Percentiles rank a stretch among this genome's conserved stretches.
These are phyloP conservation scores for Diaphora mendica DNA, from an alignment of 2,888 invertebrate species.

Conservation along the genomic window DNA sequence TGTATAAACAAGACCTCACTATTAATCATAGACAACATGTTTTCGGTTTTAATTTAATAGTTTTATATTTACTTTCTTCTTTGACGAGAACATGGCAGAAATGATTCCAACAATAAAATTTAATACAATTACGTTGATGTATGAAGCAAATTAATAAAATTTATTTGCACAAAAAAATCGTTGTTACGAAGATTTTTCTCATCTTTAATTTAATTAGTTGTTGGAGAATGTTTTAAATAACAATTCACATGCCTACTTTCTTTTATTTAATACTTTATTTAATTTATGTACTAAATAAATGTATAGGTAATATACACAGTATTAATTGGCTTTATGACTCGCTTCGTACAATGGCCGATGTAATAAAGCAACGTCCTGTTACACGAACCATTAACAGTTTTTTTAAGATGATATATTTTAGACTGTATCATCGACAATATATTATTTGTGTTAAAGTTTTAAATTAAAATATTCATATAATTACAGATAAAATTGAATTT, in stretches of 20 bases:
- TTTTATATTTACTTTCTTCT: not conserved
- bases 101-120: not conserved
- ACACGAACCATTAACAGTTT: slow-evolving; percentile 33
- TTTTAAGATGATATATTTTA: slow-evolving; percentile 19
- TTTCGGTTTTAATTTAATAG: not conserved
- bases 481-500: no score
- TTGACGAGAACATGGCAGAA: not conserved
- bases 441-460: slow-evolving; percentile 12
- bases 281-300: slow-evolving; percentile 11
- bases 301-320: slow-evolving; percentile 27
- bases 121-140: not conserved
- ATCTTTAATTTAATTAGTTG: not conserved
- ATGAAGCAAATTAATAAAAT: not conserved
- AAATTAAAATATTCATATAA: not conserved
- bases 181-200: not conserved
- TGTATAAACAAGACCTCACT: not conserved
- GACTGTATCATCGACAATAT: slow-evolving; percentile 25
- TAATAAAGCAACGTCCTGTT: slow-evolving; percentile 43
- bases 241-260: not conserved
- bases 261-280: not conserved
- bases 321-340: slow-evolving; percentile 45
- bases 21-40: not conserved
- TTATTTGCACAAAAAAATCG: not conserved
- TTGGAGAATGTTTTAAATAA: not conserved
- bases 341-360: slow-evolving; percentile 41